Evolutionary conservation across 1,140 invertebrate species (phyloP).

Genomic region (Aphidius gifuensis): DNA sequence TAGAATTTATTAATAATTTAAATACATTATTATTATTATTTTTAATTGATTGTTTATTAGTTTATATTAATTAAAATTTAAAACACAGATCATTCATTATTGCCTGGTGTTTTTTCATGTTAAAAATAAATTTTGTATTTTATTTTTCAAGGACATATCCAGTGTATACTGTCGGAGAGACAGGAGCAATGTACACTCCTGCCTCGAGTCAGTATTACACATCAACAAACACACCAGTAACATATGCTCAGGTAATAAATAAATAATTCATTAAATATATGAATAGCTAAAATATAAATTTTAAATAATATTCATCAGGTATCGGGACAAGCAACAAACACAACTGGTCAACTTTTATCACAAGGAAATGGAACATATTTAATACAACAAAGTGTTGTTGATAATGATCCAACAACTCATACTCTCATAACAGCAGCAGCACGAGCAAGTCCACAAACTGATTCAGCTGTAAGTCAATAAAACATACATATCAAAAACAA

Average conservation of each 20-base stretch:
- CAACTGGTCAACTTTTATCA: conserved; percentile 58
- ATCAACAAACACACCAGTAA: conserved; percentile 55
- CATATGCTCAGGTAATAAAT: conserved; percentile 59
- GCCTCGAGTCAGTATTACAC: conserved; percentile 65
- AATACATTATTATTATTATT: too few relatives aligned
- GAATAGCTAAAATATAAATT: conserved; percentile 1
- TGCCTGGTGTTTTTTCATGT: too few relatives aligned
- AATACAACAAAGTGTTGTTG: conserved; percentile 66
- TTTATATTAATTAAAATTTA: too few relatives aligned
- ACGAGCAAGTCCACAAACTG: conserved; percentile 72
- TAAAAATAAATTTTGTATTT: conserved; percentile 1
- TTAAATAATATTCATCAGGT: conserved; percentile 38
- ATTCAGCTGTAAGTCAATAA: conserved; percentile 55
- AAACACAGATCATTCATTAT: too few relatives aligned
- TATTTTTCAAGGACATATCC: conserved; percentile 70
- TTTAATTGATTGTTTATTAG: too few relatives aligned
- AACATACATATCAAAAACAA: neutral
- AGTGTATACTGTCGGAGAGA: conserved; percentile 78
- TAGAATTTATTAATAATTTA: too few relatives aligned
- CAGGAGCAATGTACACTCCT: conserved; percentile 69
- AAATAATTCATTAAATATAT: neutral
- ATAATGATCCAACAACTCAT: conserved; percentile 58
- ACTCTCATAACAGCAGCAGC: conserved; percentile 61
- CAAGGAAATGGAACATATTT: conserved; percentile 60
- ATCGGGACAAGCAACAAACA: conserved; percentile 52